Conservation (phyloP, 2,113 vertebrate genomes). For the Xenotilapia leptura region DNA sequence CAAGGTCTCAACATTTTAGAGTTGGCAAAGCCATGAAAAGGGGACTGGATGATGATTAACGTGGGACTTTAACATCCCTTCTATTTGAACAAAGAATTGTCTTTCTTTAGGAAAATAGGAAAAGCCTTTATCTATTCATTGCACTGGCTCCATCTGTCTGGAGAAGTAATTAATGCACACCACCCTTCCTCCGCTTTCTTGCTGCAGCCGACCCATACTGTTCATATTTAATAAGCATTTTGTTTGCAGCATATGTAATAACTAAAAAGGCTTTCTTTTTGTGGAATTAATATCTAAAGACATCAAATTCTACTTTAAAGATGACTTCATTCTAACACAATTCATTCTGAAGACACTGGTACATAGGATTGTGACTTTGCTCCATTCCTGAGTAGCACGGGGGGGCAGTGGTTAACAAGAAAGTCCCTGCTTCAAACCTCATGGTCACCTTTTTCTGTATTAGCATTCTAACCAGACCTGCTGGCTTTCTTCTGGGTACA, state of each 20-base stretch:
- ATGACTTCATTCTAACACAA: neutral
- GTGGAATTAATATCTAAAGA: neutral
- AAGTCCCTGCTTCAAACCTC: neutral
- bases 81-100: neutral
- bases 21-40: neutral
- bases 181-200: neutral
- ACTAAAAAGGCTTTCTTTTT: neutral
- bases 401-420: neutral
- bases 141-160: constrained; percentile 53
- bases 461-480: neutral
- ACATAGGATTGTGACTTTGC: neutral
- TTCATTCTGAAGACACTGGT: neutral
- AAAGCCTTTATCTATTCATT: neutral
- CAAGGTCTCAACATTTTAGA: neutral
- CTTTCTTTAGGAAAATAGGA: neutral
- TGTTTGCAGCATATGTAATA: neutral
- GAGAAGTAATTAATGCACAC: neutral
- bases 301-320: neutral
- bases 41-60: neutral
- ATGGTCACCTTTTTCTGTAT: neutral
- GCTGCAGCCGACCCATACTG: neutral
- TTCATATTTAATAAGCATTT: neutral
- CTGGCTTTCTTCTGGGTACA: neutral
- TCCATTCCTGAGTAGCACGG: neutral
- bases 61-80: neutral